Evolutionary conservation across 2,797 vertebrate genomes (phyloP).

Genomic region (Lagodon rhomboides): DNA sequence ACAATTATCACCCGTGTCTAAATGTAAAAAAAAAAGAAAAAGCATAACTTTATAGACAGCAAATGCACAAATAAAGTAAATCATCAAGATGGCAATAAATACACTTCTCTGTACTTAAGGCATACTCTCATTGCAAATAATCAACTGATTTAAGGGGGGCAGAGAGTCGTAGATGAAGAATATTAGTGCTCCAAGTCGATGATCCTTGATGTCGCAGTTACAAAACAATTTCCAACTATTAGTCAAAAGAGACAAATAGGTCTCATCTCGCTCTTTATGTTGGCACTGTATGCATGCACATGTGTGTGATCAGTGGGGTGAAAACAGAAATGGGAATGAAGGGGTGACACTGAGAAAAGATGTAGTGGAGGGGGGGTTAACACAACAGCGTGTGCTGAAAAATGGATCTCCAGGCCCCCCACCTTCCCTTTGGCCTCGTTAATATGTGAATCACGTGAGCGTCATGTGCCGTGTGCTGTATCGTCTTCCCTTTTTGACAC

Average conservation of each 20-base stretch:
- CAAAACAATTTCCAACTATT: slow-evolving; percentile 45
- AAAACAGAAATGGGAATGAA: slow-evolving; percentile 33
- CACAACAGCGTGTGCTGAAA: slow-evolving; percentile 29
- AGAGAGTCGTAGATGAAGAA: slow-evolving; percentile 47
- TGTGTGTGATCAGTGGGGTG: slow-evolving; percentile 22
- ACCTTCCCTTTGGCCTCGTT: slow-evolving; percentile 64
- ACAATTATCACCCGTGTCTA: slow-evolving; percentile 48
- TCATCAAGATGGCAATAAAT: slow-evolving; percentile 66
- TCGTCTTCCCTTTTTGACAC: slow-evolving; percentile 64
- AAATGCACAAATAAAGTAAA: slow-evolving; percentile 66
- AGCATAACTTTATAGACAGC: slow-evolving; percentile 48
- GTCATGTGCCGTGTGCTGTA: slow-evolving; percentile 30
- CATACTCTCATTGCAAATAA: slow-evolving; percentile 81
- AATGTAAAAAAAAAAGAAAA: slow-evolving; percentile 58
- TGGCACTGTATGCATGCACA: slow-evolving; percentile 44
- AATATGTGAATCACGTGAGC: slow-evolving; percentile 25
- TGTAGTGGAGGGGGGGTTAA: not conserved
- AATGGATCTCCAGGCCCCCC: slow-evolving; percentile 14
- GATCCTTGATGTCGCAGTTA: slow-evolving; percentile 39
- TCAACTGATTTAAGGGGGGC: slow-evolving; percentile 59
- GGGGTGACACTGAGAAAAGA: slow-evolving; percentile 13
- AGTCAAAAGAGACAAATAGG: slow-evolving; percentile 37
- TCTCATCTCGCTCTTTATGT: slow-evolving; percentile 30
- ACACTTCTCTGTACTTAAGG: slow-evolving; percentile 81
- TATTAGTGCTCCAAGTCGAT: slow-evolving; percentile 49